A percentile compares a stretch with the other conserved stretches of the same genome.
phyloP scores from a whole-genome alignment of 1,140 invertebrate species.

The Pentalonia nigronervosa region DNA sequence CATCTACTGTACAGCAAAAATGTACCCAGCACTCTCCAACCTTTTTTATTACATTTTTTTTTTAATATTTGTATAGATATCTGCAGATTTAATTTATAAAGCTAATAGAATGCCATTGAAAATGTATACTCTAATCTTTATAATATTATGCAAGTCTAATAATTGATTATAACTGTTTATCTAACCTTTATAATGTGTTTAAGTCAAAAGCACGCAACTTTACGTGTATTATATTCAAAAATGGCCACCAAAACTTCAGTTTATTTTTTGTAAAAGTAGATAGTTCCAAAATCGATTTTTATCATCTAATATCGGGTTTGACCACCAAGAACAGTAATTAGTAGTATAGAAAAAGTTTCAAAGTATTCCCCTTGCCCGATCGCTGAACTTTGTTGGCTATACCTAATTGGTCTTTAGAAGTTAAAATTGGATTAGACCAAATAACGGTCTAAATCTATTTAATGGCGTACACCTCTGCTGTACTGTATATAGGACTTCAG shows the following conservation, averaged over 20 bases:
- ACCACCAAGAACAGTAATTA: conserved; percentile 30
- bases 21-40: too few relatives aligned
- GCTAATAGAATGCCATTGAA: background rate
- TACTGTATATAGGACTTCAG: background rate
- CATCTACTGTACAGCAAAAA: too few relatives aligned
- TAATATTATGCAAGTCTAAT: background rate
- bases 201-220: too few relatives aligned
- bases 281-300: conserved; percentile 23
- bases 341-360: conserved; percentile 19
- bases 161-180: background rate
- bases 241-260: too few relatives aligned
- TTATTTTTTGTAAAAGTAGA: background rate
- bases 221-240: background rate
- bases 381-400: conserved; percentile 23
- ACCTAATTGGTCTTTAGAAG: conserved; percentile 48
- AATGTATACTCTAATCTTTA: background rate
- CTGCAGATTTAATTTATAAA: too few relatives aligned
- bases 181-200: background rate
- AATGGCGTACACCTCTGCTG: background rate
- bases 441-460: conserved; percentile 47
- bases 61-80: background rate
- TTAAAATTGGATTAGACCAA: conserved; percentile 42
- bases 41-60: too few relatives aligned
- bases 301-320: conserved; percentile 27
- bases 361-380: background rate